Conservation (phyloP, 2,797 vertebrate genomes). For the Sebastes glaucus region DNA sequence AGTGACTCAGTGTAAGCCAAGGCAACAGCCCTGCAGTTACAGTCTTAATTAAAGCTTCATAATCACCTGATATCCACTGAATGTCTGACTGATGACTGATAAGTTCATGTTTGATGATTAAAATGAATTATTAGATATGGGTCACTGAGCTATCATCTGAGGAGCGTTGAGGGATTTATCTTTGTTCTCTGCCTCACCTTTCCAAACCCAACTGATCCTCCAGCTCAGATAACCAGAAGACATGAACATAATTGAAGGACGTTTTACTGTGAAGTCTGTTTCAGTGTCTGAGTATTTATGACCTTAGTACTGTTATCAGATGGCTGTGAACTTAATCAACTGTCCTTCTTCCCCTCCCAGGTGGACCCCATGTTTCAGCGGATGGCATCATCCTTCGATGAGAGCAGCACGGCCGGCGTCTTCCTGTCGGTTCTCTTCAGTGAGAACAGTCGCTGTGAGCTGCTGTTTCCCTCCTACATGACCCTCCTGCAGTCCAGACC, state of each 20-base stretch:
- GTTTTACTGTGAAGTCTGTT: not conserved
- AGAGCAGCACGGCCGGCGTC: slow-evolving; percentile 90
- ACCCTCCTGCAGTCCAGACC: slow-evolving; percentile 83
- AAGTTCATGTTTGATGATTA: not conserved
- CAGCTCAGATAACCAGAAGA: not conserved
- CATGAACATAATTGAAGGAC: not conserved
- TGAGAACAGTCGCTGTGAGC: slow-evolving; percentile 84
- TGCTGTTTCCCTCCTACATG: slow-evolving; percentile 86
- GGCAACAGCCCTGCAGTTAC: not conserved
- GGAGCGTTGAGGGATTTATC: not conserved
- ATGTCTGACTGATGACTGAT: not conserved
- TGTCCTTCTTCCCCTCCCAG: slow-evolving; percentile 65
- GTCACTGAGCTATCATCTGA: not conserved
- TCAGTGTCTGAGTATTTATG: not conserved
- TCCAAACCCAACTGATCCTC: not conserved
- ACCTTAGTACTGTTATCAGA: not conserved
- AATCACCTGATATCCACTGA: not conserved
- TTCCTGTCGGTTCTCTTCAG: slow-evolving; percentile 88
- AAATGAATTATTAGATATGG: not conserved
- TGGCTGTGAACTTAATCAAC: not conserved
- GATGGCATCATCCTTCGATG: slow-evolving; percentile 89
- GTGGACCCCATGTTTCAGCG: slow-evolving; percentile 94
- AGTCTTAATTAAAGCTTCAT: not conserved
- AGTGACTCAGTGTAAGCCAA: not conserved
- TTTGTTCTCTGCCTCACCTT: not conserved